These are phyloP conservation scores for Cephus sareptanus DNA, from an alignment of 2,888 invertebrate genomes.

Conservation along the genomic window DNA sequence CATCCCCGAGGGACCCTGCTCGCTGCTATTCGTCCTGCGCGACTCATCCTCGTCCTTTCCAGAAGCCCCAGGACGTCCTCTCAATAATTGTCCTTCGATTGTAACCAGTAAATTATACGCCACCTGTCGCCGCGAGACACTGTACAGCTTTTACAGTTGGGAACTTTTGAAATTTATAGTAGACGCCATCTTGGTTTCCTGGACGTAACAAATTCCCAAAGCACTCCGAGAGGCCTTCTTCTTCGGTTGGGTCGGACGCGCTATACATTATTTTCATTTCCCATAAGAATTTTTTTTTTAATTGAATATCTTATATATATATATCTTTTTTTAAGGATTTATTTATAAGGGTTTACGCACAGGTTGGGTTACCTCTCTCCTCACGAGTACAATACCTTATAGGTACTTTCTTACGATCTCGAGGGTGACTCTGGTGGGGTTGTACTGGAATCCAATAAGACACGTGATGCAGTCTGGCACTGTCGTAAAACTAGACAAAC, in stretches of 20 bases:
- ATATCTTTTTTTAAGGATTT: not conserved
- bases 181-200: not conserved
- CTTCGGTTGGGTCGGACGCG: not conserved
- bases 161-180: slow-evolving; percentile 18
- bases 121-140: slow-evolving; percentile 11
- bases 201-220: not conserved
- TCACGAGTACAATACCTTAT: slow-evolving; percentile 3
- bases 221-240: not conserved
- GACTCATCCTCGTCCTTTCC: slow-evolving; percentile 20
- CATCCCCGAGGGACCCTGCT: slow-evolving; percentile 60
- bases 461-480: slow-evolving; percentile 56
- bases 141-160: not conserved
- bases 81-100: slow-evolving; percentile 25
- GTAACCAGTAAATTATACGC: slow-evolving; percentile 9
- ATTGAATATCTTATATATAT: not conserved
- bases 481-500: slow-evolving; percentile 64
- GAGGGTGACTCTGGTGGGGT: slow-evolving; percentile 26
- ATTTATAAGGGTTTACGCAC: not conserved
- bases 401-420: not conserved
- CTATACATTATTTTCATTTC: not conserved
- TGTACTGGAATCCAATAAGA: slow-evolving; percentile 62
- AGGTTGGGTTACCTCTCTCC: not conserved
- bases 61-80: slow-evolving; percentile 5
- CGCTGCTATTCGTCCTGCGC: slow-evolving; percentile 59
- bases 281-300: not conserved